A percentile compares a stretch with the other conserved stretches of the same genome.
phyloP scores from a whole-genome alignment of 1,140 invertebrate genomes.

The Penaeus vannamei region DNA sequence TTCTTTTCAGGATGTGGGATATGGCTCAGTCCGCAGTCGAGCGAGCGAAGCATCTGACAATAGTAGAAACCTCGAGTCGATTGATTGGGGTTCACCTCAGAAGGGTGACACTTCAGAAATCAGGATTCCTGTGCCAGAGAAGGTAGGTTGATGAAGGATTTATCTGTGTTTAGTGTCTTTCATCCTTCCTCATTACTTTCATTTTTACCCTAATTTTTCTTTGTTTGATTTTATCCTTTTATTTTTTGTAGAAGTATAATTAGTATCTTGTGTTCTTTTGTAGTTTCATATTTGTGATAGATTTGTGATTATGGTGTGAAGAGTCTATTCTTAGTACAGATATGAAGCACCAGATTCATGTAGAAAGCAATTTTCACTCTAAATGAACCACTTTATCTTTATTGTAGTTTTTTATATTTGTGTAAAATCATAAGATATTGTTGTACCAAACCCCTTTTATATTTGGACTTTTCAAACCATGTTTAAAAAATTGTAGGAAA shows the following conservation, averaged over 20 bases:
- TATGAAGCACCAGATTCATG: too few relatives aligned
- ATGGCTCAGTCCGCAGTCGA: slow-evolving; percentile 82
- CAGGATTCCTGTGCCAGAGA: slow-evolving; percentile 63
- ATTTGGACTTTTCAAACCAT: too few relatives aligned
- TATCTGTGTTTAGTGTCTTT: background rate
- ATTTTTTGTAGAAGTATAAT: background rate
- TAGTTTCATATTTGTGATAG: background rate
- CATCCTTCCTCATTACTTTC: background rate
- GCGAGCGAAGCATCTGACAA: slow-evolving; percentile 66
- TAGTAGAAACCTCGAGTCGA: slow-evolving; percentile 68
- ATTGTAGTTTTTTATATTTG: too few relatives aligned
- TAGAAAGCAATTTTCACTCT: too few relatives aligned
- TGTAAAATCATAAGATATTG: too few relatives aligned
- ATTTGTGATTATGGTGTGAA: too few relatives aligned
- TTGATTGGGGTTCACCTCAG: slow-evolving; percentile 68
- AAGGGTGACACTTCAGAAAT: slow-evolving; percentile 35
- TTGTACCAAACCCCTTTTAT: too few relatives aligned
- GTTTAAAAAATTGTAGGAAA: too few relatives aligned
- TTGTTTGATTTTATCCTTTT: background rate
- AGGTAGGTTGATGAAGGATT: slow-evolving; percentile 46
- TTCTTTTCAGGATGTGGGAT: slow-evolving; percentile 79
- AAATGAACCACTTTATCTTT: too few relatives aligned
- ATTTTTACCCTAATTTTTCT: background rate
- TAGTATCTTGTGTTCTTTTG: background rate
- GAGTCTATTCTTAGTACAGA: too few relatives aligned